These are phyloP conservation scores for Formica selysi DNA, from an alignment of 1,140 invertebrate genomes.

Conservation along the genomic window DNA sequence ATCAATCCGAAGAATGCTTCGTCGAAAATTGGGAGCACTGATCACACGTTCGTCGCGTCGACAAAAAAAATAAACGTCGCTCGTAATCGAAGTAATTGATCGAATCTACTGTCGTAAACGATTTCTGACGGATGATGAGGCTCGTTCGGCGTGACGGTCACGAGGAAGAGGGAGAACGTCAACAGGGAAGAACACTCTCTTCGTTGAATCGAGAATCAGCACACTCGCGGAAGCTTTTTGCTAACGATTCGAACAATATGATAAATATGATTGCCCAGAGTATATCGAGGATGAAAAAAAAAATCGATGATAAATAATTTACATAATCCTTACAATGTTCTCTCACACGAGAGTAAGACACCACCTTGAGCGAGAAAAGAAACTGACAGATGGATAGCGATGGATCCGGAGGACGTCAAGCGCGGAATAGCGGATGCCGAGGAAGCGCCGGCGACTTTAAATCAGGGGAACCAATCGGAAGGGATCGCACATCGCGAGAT, in stretches of 20 bases:
- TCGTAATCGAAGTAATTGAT: constrained; percentile 19
- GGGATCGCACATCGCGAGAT: constrained; percentile 23
- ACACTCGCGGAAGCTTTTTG: constrained; percentile 13
- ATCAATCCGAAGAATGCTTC: background rate
- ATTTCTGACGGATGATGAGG: constrained; percentile 11
- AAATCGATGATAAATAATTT: constrained; percentile 10
- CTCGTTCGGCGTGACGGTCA: too few species aligned
- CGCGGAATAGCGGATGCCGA: background rate
- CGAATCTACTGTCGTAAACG: background rate
- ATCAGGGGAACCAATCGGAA: constrained; percentile 1
- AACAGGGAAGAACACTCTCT: background rate
- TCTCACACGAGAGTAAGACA: background rate
- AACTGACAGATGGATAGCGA: background rate
- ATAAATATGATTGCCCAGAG: too few species aligned
- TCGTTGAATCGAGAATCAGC: background rate
- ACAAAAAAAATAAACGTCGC: background rate
- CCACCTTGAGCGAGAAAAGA: too few species aligned
- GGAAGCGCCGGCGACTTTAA: constrained; percentile 36
- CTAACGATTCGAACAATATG: background rate
- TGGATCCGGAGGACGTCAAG: background rate
- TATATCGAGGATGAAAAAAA: too few species aligned
- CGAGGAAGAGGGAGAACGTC: background rate
- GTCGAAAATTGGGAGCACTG: background rate
- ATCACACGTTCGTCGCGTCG: background rate
- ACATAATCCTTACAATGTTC: background rate